Evolutionary conservation across 2,797 vertebrate species (phyloP).

Genomic region (Sciaenops ocellatus): DNA sequence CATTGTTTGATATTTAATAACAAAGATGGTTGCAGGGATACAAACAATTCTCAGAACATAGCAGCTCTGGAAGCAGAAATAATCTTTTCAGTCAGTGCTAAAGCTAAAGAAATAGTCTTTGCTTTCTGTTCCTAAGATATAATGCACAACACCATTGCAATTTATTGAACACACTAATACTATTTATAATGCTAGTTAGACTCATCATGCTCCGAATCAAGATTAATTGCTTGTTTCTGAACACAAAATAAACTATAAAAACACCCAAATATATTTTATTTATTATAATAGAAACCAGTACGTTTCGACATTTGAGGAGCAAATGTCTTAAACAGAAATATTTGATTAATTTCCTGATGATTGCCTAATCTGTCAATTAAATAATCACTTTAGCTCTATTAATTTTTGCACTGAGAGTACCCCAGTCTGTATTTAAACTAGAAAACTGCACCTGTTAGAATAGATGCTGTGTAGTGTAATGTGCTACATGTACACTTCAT

Average conservation of each 20-base stretch:
- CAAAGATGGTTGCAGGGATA: neutral
- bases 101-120: neutral
- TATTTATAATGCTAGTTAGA: neutral
- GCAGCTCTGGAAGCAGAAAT: conserved; percentile 13
- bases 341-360: no score
- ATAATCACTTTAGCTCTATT: neutral
- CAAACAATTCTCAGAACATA: neutral
- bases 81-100: neutral
- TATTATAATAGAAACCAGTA: neutral
- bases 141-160: neutral
- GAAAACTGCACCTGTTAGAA: neutral
- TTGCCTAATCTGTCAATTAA: no score
- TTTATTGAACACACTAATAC: neutral
- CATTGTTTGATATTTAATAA: neutral
- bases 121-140: neutral
- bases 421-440: neutral
- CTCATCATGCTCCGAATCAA: neutral
- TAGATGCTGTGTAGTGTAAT: neutral
- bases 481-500: neutral
- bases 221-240: neutral
- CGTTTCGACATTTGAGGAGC: neutral
- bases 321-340: no score
- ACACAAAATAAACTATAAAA: neutral
- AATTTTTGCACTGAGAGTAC: neutral
- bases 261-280: neutral